Base-by-base conservation (phyloP, 2,797 vertebrate genomes). In the Hephaestus fuliginosus region DNA sequence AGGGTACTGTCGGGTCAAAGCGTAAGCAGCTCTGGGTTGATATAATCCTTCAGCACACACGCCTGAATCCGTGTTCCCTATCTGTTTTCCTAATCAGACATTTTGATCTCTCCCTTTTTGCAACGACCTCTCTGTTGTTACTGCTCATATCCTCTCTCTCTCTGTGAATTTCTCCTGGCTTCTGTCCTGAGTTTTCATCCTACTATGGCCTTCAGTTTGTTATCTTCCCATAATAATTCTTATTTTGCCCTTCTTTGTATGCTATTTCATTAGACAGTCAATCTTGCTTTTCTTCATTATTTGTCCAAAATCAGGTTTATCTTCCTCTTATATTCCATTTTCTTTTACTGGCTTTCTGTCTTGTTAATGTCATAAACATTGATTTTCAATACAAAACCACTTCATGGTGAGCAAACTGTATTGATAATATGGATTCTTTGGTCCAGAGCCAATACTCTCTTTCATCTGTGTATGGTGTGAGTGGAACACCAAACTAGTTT, bases 1-100 rank as follows among this genome's bases (percentile, higher is more conserved):
- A 84, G 90, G 87, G 89, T 63, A 69, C 74, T 20, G 69, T 56
- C 4, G 1, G 86, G 88, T 90, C 75, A 64, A 69, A 81, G 66
- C 61, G 52, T 39, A 76, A 86, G 72, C 58, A 80, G 70, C 80
- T 82, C 49, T 69, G 56, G 65, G 69, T 66, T 80, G 71, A 80
- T 70, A 33, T 62, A 51, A 76, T 81, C 61, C 53, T 43, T 73
- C 33, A 51, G 46, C 72, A 76, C 49, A 82, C 80, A 76, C 17
- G 61, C 66, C n/a, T 71, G 33, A 76, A 74, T 61, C 82, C 48
- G 7, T 33, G 62, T 71, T 68, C 72, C n/a, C 61, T 10, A 46
- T 86, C 60, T 18, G 61, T 76, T 85, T 78, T 68, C 58, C 78
- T 87, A 66, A 89, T 91, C 82, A 74, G 79, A 76, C 61, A 20